Percentiles rank a stretch among this genome's conserved stretches.
phyloP scores from a whole-genome alignment of 1,140 invertebrate genomes.

The Drosophila yakuba region DNA sequence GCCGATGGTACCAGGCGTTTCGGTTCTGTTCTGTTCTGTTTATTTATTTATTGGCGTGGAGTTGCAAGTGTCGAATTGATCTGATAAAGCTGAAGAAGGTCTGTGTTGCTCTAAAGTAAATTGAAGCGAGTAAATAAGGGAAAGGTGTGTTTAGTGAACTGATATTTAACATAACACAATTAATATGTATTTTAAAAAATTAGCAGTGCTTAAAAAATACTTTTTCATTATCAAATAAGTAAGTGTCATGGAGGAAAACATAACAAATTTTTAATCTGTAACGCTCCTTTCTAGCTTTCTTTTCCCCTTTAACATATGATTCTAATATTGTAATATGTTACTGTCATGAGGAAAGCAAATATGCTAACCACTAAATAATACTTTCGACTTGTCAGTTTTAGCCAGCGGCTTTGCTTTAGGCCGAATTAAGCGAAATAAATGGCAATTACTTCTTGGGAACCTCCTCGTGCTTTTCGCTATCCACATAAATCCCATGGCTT shows the following conservation, averaged over 20 bases:
- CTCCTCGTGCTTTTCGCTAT: background rate
- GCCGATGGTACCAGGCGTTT: constrained; percentile 1
- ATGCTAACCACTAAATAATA: too few species aligned
- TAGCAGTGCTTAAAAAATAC: too few species aligned
- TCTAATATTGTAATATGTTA: too few species aligned
- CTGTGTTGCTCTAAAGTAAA: background rate
- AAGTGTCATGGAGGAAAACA: too few species aligned
- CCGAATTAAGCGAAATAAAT: constrained; percentile 7
- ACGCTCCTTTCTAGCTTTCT: too few species aligned
- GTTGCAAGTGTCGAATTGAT: constrained; percentile 1
- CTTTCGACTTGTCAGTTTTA: background rate
- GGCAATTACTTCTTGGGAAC: constrained; percentile 1
- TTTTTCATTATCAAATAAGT: too few species aligned
- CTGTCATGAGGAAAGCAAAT: too few species aligned
- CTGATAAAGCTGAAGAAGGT: background rate
- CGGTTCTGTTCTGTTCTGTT: constrained; percentile 28
- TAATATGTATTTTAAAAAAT: too few species aligned
- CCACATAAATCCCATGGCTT: constrained; percentile 3
- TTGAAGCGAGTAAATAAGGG: constrained; percentile 1
- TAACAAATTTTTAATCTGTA: too few species aligned
- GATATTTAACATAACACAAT: too few species aligned
- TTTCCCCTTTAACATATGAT: too few species aligned
- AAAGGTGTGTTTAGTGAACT: background rate
- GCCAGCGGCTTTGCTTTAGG: background rate
- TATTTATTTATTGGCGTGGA: constrained; percentile 22